Percentiles rank a stretch among this genome's conserved stretches.
These are phyloP conservation scores for Trichosurus vulpecula DNA, from an alignment of 2,797 vertebrate genomes.

Conservation along the genomic window DNA sequence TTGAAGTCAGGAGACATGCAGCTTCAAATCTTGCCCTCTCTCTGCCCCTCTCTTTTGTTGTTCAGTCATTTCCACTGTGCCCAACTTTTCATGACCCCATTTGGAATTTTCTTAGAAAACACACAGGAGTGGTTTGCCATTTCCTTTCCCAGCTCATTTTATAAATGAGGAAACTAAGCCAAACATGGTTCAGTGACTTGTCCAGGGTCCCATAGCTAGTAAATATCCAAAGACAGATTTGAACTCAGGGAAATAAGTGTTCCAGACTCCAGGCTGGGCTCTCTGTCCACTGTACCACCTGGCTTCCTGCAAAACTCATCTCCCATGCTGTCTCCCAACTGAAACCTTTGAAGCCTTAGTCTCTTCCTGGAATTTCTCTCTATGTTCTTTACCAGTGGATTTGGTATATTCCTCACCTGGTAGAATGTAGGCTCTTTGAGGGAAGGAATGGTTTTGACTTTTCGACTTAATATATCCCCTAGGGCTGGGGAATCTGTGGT, in stretches of 20 bases:
- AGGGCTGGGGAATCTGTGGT: no score
- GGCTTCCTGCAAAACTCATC: not conserved
- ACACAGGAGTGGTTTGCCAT: not conserved
- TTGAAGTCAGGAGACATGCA: not conserved
- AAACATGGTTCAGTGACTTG: not conserved
- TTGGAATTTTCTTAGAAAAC: not conserved
- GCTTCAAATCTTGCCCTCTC: not conserved
- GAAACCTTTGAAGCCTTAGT: not conserved
- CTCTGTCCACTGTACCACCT: not conserved
- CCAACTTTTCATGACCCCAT: not conserved
- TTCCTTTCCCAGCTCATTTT: not conserved
- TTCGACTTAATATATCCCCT: not conserved
- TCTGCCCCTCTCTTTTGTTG: not conserved
- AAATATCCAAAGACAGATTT: not conserved
- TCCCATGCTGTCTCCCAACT: not conserved
- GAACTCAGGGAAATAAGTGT: not conserved
- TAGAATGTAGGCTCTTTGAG: not conserved
- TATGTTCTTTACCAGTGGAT: not conserved
- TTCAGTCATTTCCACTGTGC: not conserved
- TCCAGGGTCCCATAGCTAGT: not conserved
- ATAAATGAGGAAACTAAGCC: not conserved
- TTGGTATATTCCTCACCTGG: not conserved
- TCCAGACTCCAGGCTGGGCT: not conserved
- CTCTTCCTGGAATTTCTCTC: not conserved
- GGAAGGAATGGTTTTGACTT: not conserved